Base-by-base conservation (phyloP, 2,888 invertebrate species). In the Eulithis prunata region DNA sequence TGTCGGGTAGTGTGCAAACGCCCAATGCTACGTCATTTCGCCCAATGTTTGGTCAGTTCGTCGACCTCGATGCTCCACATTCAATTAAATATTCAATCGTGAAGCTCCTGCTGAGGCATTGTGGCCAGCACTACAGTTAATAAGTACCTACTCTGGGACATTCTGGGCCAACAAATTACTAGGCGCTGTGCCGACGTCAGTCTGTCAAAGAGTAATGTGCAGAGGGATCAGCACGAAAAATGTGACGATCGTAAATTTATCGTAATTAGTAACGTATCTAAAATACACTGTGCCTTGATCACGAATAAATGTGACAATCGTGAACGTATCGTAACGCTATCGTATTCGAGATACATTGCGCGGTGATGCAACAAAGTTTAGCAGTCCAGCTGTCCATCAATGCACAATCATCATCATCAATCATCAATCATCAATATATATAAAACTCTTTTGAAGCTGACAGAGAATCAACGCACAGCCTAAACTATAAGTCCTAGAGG, bases 31-130 rank as follows among this genome's bases (percentile, higher is more conserved):
- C n/a, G 68, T 28, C 51, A 32, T 68, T 66, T 57, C 61, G 68
- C 66, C 70, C 73, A 78, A 75, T 73, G 66, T 62, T 62, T 68
- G 72, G 71, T 67, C 71, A 73, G 84, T 75, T 76, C 86, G 70
- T 72, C 76, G 76, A 85, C 82, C 86, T 71, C 78, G 68, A 76
- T 78, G 84, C 78, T 84, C 83, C 76, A 84, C 82, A 85, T 89
- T 86, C 84, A 87, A 90, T 91, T 87, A 90, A 89, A 89, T 85
- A 88, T 89, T 90, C 85, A 87, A 87, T 87, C 79, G 83, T 75
- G 75, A 75, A 76, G 76, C 77, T 75, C 78, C 74, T 80, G 83
- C 81, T 73, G 77, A 67, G 69, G 75, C 81, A 79, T 81, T 85
- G 85, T 83, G 77, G 62, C 62, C 62, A 69, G 70, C 81, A 71